Conservation (phyloP, 2,888 invertebrate genomes). For the Scaptomyza flava region DNA sequence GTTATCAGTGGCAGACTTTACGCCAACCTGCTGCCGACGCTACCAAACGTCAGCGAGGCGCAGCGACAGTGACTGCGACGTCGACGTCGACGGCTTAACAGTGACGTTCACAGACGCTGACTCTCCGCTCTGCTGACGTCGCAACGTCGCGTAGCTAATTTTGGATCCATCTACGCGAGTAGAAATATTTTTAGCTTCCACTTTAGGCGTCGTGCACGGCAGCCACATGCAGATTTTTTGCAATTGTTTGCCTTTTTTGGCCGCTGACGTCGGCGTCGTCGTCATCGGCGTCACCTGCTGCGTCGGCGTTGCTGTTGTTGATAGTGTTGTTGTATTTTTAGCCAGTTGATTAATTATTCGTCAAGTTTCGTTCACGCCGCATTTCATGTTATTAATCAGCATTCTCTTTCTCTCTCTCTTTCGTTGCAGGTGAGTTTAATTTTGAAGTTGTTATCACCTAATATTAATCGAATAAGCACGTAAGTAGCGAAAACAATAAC, state of each 20-base stretch:
- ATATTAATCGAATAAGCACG: slow-evolving; percentile 32
- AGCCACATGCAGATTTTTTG: slow-evolving; percentile 73
- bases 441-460: slow-evolving; percentile 16
- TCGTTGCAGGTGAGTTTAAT: slow-evolving; percentile 67
- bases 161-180: slow-evolving; percentile 76
- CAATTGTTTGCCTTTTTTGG: slow-evolving; percentile 80
- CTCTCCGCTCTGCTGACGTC: slow-evolving; percentile 46
- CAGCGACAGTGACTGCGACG: slow-evolving; percentile 17
- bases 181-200: slow-evolving; percentile 71
- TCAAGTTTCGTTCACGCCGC: slow-evolving; percentile 64
- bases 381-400: slow-evolving; percentile 64
- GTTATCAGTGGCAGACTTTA: slow-evolving; percentile 77
- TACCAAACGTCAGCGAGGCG: slow-evolving; percentile 18
- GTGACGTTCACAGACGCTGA: slow-evolving; percentile 53
- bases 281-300: background rate
- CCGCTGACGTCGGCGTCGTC: slow-evolving; percentile 31
- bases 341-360: slow-evolving; percentile 72
- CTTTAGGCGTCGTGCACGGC: slow-evolving; percentile 49
- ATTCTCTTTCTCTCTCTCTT: slow-evolving; percentile 27
- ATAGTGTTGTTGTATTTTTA: slow-evolving; percentile 64
- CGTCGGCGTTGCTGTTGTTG: slow-evolving; percentile 22
- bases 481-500: slow-evolving; percentile 46
- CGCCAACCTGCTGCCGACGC: slow-evolving; percentile 68
- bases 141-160: slow-evolving; percentile 65
- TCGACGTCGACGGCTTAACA: slow-evolving; percentile 48